These are phyloP conservation scores for Diadegma fenestrale DNA, from an alignment of 2,888 invertebrate genomes.

Conservation along the genomic window DNA sequence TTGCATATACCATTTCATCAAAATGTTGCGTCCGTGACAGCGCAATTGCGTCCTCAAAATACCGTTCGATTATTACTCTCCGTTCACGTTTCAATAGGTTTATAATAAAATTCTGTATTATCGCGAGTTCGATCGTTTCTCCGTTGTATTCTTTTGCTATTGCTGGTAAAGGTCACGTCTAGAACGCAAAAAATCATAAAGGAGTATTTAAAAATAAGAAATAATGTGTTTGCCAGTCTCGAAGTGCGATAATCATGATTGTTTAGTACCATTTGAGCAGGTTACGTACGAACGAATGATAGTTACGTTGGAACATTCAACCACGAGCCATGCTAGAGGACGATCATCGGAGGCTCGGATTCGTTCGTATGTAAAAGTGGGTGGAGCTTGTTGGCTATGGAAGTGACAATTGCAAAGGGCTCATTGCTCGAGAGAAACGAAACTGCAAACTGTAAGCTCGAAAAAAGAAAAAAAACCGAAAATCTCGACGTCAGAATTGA, in stretches of 20 bases:
- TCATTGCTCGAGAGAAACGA: background rate
- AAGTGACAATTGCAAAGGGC: background rate
- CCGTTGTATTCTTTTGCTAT: background rate
- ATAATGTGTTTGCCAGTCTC: background rate
- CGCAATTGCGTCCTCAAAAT: background rate
- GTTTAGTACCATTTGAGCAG: slow-evolving; percentile 5
- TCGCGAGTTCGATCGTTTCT: slow-evolving; percentile 4
- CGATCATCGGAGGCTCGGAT: background rate
- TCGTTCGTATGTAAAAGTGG: background rate
- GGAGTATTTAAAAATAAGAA: background rate
- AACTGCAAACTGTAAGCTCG: background rate
- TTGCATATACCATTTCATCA: background rate
- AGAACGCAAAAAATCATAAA: background rate
- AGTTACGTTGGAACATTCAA: background rate
- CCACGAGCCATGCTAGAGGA: background rate
- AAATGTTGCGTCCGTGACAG: background rate
- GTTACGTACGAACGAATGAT: background rate
- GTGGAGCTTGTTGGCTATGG: background rate
- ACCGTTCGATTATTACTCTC: background rate
- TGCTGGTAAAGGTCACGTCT: slow-evolving; percentile 6
- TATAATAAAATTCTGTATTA: background rate
- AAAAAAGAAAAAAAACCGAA: background rate
- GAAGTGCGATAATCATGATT: slow-evolving; percentile 11
- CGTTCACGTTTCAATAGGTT: slow-evolving; percentile 2
- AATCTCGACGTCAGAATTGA: background rate